phyloP scores from a whole-genome alignment of 2,113 vertebrate genomes.

The Calyptomena viridis region DNA sequence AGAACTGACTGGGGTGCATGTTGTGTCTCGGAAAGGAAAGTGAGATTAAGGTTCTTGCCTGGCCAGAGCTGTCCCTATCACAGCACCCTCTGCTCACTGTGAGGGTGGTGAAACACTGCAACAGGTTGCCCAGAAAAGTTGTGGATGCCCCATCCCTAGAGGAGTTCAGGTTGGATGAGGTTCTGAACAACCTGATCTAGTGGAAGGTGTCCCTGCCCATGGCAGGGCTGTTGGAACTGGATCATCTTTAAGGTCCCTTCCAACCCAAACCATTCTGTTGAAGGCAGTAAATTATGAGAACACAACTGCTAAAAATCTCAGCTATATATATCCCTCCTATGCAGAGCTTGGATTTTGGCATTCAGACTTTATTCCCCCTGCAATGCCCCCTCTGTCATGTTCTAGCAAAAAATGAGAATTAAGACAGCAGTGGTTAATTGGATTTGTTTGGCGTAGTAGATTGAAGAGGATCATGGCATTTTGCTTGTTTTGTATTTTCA shows the following conservation, averaged over 20 bases:
- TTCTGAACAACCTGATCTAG: neutral
- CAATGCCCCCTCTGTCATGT: neutral
- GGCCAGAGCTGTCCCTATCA: neutral
- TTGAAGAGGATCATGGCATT: neutral
- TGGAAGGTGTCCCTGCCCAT: neutral
- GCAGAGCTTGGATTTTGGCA: neutral
- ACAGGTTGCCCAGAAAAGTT: neutral
- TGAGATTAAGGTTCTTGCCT: neutral
- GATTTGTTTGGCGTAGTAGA: neutral
- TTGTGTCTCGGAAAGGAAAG: neutral
- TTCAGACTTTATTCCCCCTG: neutral
- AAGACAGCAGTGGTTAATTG: neutral
- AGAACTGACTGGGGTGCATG: fast-evolving
- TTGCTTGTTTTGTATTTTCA: neutral
- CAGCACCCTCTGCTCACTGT: neutral
- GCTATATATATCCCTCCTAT: neutral
- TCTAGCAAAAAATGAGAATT: neutral
- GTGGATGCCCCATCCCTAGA: neutral
- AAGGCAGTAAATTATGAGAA: neutral
- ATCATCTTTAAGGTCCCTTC: neutral
- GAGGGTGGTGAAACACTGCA: neutral
- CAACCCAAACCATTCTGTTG: neutral
- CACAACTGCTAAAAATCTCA: neutral
- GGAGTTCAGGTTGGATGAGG: neutral
- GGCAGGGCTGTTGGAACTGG: neutral